phyloP scores from a whole-genome alignment of 2,888 invertebrate species.

The Cheilosia soror region DNA sequence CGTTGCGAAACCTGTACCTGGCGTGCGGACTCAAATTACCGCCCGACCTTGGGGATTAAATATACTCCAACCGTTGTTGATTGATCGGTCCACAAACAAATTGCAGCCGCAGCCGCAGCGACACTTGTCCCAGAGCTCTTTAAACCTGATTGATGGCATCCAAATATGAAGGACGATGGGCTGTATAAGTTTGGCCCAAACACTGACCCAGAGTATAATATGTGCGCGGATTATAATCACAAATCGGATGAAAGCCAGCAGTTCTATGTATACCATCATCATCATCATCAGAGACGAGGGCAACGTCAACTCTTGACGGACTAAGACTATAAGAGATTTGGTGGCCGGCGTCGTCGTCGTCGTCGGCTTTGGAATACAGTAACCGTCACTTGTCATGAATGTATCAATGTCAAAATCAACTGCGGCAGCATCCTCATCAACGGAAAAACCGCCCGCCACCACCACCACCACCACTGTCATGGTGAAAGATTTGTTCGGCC shows the following conservation, averaged over 20 bases:
- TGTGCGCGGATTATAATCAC: slow-evolving; percentile 66
- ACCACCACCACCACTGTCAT: slow-evolving; percentile 21
- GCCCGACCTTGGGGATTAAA: slow-evolving; percentile 64
- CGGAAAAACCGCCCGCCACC: slow-evolving; percentile 35
- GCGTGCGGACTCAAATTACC: slow-evolving; percentile 48
- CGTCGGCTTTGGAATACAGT: slow-evolving; percentile 42
- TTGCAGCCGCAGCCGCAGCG: slow-evolving; percentile 52
- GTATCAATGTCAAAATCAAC: slow-evolving; percentile 75
- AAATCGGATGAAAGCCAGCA: slow-evolving; percentile 61
- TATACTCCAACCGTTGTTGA: slow-evolving; percentile 40
- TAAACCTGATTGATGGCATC: slow-evolving; percentile 71
- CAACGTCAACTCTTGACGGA: slow-evolving; percentile 64
- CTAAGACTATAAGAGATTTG: slow-evolving; percentile 36
- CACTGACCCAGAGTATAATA: slow-evolving; percentile 34
- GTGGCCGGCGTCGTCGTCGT: slow-evolving; percentile 59
- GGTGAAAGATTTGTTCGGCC: slow-evolving; percentile 65
- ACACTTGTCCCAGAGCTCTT: slow-evolving; percentile 61
- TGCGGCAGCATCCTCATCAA: slow-evolving; percentile 70
- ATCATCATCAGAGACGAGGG: slow-evolving; percentile 10
- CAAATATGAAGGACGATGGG: slow-evolving; percentile 42
- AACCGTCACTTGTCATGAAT: slow-evolving; percentile 73
- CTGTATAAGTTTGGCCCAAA: slow-evolving; percentile 5
- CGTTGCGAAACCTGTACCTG: slow-evolving; percentile 31
- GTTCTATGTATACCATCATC: too few species aligned
- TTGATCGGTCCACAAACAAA: slow-evolving; percentile 66